These are phyloP conservation scores for Sphecodes monilicornis DNA, from an alignment of 2,888 invertebrate genomes.

Conservation along the genomic window DNA sequence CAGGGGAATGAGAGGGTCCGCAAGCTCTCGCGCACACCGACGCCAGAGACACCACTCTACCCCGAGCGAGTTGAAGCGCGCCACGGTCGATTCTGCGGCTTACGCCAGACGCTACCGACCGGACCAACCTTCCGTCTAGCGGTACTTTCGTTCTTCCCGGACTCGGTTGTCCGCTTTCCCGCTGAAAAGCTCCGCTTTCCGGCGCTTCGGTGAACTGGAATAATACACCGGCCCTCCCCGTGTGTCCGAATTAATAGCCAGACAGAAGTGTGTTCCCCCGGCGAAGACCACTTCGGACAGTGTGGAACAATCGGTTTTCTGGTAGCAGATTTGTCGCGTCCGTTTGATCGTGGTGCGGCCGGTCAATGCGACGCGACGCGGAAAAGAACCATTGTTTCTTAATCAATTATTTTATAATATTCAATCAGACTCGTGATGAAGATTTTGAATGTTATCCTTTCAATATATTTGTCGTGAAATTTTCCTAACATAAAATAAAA, in stretches of 20 bases:
- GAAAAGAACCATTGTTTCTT: no score
- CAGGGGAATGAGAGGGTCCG: slow-evolving; percentile 79
- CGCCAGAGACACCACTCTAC: slow-evolving; percentile 77
- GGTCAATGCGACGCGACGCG: no score
- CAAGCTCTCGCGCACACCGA: slow-evolving; percentile 77
- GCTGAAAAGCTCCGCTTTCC: not conserved
- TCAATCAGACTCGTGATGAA: no score
- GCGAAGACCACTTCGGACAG: not conserved
- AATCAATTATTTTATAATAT: no score
- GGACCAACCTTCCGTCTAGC: slow-evolving; percentile 23
- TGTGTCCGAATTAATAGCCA: not conserved
- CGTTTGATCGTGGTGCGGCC: not conserved
- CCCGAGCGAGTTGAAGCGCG: slow-evolving; percentile 63
- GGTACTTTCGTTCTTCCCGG: slow-evolving; percentile 18
- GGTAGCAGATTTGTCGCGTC: not conserved
- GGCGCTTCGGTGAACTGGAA: not conserved
- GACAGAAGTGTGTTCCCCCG: not conserved
- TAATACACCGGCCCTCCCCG: not conserved
- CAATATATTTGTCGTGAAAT: no score
- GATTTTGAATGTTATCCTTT: no score
- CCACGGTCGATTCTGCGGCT: slow-evolving; percentile 78
- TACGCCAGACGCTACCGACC: slow-evolving; percentile 36
- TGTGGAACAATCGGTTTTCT: not conserved
- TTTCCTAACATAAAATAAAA: no score
- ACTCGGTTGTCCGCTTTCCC: not conserved